Evolutionary conservation across 2,888 invertebrate species (phyloP).

Genomic region (Scelioninae gen. 1): DNA sequence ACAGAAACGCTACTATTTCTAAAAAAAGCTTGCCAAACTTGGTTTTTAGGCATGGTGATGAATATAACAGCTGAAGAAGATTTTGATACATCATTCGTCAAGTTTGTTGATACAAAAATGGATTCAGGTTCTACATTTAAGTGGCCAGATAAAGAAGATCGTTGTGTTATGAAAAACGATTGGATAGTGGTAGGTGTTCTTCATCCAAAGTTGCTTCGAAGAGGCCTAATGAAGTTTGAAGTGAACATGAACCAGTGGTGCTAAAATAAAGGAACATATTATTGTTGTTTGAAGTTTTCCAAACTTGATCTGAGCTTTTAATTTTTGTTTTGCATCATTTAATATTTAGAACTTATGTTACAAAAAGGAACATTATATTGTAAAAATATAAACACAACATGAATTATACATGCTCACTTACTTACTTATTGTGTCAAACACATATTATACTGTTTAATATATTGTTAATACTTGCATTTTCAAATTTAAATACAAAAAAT

Average conservation of each 20-base stretch:
- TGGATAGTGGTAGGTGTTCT: background rate
- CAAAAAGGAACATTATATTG: conserved; percentile 4
- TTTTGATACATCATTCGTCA: conserved; percentile 12
- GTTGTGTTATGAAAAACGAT: conserved; percentile 4
- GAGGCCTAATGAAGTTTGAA: too few relatives aligned
- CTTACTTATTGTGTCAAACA: background rate
- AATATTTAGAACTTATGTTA: conserved; percentile 9
- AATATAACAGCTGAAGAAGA: conserved; percentile 13
- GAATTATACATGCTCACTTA: background rate
- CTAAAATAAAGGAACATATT: too few relatives aligned
- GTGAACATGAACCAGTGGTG: too few relatives aligned
- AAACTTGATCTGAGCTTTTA: background rate
- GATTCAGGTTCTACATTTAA: background rate
- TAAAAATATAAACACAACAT: conserved; percentile 2
- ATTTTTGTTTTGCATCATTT: background rate
- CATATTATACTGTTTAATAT: conserved; percentile 7
- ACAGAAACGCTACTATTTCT: background rate
- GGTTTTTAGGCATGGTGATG: conserved; percentile 24
- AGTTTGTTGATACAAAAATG: conserved; percentile 6
- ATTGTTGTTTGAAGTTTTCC: background rate
- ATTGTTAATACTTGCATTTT: conserved; percentile 2
- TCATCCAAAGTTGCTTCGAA: background rate
- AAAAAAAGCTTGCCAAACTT: conserved; percentile 21
- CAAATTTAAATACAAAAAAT: conserved; percentile 6
- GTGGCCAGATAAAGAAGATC: conserved; percentile 17